A percentile compares a stretch with the other conserved stretches of the same genome.
Evolutionary conservation across 2,113 vertebrate genomes (phyloP).

Genomic region (Andinoacara biseriatus): DNA sequence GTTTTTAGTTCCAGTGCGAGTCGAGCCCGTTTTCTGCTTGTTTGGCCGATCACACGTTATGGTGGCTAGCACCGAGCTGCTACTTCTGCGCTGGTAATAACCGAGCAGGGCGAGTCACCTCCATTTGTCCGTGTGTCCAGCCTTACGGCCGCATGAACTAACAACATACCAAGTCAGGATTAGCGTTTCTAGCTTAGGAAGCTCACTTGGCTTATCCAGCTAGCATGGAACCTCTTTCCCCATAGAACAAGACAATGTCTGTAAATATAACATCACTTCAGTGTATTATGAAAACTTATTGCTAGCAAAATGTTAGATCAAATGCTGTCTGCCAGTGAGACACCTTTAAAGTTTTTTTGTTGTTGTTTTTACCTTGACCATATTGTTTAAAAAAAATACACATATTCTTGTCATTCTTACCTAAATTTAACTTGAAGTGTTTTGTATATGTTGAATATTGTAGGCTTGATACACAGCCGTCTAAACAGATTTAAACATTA

Average conservation of each 20-base stretch:
- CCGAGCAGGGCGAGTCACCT: neutral
- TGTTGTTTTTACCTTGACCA: neutral
- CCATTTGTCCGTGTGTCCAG: neutral
- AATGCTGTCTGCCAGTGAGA: neutral
- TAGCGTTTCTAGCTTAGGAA: neutral
- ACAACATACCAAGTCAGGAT: neutral
- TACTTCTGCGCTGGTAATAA: neutral
- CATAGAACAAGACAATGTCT: neutral
- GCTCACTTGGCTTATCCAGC: neutral
- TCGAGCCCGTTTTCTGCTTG: neutral
- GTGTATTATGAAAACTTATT: neutral
- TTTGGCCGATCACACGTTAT: neutral
- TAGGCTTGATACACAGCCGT: neutral
- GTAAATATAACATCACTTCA: neutral
- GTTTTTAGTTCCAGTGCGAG: neutral
- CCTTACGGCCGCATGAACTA: neutral
- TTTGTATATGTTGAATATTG: constrained; percentile 15
- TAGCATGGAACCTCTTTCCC: neutral
- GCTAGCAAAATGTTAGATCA: neutral
- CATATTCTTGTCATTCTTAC: neutral
- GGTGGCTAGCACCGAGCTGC: constrained; percentile 4
- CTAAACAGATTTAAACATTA: constrained; percentile 5
- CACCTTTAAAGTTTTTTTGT: neutral
- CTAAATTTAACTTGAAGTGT: neutral
- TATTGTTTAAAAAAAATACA: neutral